Percentiles rank a stretch among this genome's conserved stretches.
phyloP scores from a whole-genome alignment of 2,113 vertebrate genomes.

The Carassius auratus region DNA sequence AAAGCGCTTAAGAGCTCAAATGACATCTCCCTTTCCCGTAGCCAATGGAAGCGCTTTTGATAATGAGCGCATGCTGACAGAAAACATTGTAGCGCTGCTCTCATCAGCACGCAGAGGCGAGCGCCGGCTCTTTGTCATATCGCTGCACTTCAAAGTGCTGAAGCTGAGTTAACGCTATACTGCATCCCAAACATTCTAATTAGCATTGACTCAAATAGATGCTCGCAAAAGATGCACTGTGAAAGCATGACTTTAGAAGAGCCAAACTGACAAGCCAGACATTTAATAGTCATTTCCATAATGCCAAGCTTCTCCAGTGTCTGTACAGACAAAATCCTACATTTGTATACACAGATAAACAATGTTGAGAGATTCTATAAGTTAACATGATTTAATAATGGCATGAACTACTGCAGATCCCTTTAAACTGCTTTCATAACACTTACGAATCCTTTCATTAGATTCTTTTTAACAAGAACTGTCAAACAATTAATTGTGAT shows the following conservation, averaged over 20 bases:
- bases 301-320: constrained; percentile 58
- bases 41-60: constrained; percentile 24
- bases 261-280: constrained; percentile 55
- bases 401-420: background rate
- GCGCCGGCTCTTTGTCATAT: constrained; percentile 33
- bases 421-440: background rate
- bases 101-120: constrained; percentile 34
- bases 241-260: constrained; percentile 47
- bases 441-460: no score
- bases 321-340: constrained; percentile 36
- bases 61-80: constrained; percentile 45
- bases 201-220: constrained; percentile 55
- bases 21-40: constrained; percentile 36
- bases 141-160: constrained; percentile 42
- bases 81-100: constrained; percentile 29
- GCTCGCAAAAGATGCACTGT: constrained; percentile 48
- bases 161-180: constrained; percentile 43
- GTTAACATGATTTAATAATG: background rate
- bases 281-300: constrained; percentile 50
- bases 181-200: constrained; percentile 38
- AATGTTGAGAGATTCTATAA: background rate
- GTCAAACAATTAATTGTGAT: no score
- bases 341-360: background rate
- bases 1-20: constrained; percentile 36
- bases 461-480: no score